Base-by-base conservation (phyloP, 2,113 vertebrate genomes). In the Rousettus leschenaultii region DNA sequence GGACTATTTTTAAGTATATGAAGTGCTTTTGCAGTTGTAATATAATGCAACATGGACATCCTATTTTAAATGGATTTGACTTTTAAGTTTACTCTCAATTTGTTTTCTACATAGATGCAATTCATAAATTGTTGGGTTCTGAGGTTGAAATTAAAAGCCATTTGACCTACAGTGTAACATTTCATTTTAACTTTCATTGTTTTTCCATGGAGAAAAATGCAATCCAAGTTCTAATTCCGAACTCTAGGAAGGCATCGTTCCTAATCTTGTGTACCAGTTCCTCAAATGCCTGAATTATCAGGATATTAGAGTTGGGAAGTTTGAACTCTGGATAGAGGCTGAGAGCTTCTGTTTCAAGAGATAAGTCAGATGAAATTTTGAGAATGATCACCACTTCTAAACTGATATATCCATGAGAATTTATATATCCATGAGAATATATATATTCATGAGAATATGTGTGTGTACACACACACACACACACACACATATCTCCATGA, bases 31-130 rank as follows among this genome's bases (percentile, higher is more conserved):
- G 12, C 73, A 93, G 26, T 86, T 93, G 9, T 8, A 92, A 7
- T 89, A 57, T 68, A 48, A 74, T 59, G 2, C n/a, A 88, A 1
- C 61, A 48, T 51, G 83, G 28, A 38, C 80, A 70, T 53, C 70
- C 3, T 59, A 48, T 75, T 93, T 88, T 80, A 70, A 93, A 80
- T 2, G 89, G 19, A 53, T 61, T 66, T 70, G 14, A 45, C 45
- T 79, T 92, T 65, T 57, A 90, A 68, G n/a, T 86, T 93, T 93
- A 88, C 57, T 80, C 33, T 48, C 68, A 51, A 21, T 7, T 95
- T 90, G 13, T 83, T 95, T 94, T 53, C 19, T 80, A 16, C 3
- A 4, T 61, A 74, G 30, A 86, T 6, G 92, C 0, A 38, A 0
- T 88, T 83, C 26, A 73, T 61, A 77, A 90, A 38, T 74, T 57